Evolutionary conservation across 2,888 invertebrate genomes (phyloP), one percentile per base, ranked within the genome.

Genomic region (Chrysodeixis includens): DNA sequence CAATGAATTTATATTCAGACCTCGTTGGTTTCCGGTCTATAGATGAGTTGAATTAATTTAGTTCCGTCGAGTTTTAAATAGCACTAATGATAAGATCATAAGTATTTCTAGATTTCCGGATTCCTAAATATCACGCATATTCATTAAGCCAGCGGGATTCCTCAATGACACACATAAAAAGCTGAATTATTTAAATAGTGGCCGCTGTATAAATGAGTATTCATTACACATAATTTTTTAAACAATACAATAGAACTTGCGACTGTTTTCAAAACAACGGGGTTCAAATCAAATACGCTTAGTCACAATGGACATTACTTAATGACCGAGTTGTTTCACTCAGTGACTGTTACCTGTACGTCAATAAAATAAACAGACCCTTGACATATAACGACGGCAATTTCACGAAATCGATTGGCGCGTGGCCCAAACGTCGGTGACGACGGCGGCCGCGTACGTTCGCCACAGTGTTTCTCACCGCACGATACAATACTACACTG

Each of bases 351-450:
- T 56, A 68, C 64, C 52, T 66, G 53, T 35, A 20, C 49, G 56
- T 51, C 49, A 55, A 55, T 66, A 44, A 58, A 72, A 76, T 69
- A 78, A 83, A 81, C 77, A 79, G 70, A 84, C 84, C 87, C 84
- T 87, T 88, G 81, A 72, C 68, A 66, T 49, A 61, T 44, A 67
- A 64, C 66, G 63, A 57, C 72, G 75, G 77, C 79, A 82, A 83
- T 74, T 87, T 84, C 78, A 83, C 76, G 78, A 84, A 84, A 90
- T 88, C 86, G 87, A 87, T 90, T 90, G 90, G 90, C 88, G 76
- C 57, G 63, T 58, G 86, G 90, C 90, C 90, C 83, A 81, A 78
- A 72, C 62, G 12, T n/a, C 56, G 40, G 32, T 56, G 59, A 58
- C 64, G 71, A 60, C 51, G 62, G 32, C 20, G 46, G 51, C 35